These are phyloP conservation scores for Leptonema lineaticorne DNA, from an alignment of 1,140 invertebrate genomes.

Conservation along the genomic window DNA sequence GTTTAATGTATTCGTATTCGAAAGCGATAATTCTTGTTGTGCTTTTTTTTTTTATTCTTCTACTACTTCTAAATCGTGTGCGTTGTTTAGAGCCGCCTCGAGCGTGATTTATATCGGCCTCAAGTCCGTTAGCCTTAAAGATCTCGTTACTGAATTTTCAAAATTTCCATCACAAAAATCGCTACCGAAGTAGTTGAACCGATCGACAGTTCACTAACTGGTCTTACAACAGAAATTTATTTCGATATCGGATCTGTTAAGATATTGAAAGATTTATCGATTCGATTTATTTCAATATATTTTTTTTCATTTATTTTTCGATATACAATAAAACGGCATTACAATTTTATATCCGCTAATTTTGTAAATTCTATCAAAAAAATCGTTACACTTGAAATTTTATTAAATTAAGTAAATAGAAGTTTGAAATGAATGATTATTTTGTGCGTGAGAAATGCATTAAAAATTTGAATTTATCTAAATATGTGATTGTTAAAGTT, in stretches of 20 bases:
- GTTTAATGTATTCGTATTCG: conserved; percentile 11
- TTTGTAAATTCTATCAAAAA: too few relatives aligned
- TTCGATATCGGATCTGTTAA: background rate
- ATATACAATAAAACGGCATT: too few relatives aligned
- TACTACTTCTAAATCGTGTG: too few relatives aligned
- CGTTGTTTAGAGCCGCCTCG: background rate
- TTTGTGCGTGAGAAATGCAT: too few relatives aligned
- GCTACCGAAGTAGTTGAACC: background rate
- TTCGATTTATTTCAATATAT: background rate
- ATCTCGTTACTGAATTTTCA: too few relatives aligned
- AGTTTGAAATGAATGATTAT: too few relatives aligned
- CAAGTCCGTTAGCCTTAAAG: background rate
- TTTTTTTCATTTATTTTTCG: too few relatives aligned
- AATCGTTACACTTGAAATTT: too few relatives aligned
- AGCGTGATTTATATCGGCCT: background rate
- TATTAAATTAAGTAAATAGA: too few relatives aligned
- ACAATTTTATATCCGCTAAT: too few relatives aligned
- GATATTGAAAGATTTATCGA: background rate
- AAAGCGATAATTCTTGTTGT: conserved; percentile 9
- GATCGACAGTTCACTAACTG: background rate
- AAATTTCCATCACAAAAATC: background rate
- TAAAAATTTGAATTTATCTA: too few relatives aligned
- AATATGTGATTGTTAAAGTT: too few relatives aligned
- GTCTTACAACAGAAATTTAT: background rate
- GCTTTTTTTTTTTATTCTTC: background rate